phyloP scores from a whole-genome alignment of 2,888 invertebrate genomes.

The Coenonympha arcania region DNA sequence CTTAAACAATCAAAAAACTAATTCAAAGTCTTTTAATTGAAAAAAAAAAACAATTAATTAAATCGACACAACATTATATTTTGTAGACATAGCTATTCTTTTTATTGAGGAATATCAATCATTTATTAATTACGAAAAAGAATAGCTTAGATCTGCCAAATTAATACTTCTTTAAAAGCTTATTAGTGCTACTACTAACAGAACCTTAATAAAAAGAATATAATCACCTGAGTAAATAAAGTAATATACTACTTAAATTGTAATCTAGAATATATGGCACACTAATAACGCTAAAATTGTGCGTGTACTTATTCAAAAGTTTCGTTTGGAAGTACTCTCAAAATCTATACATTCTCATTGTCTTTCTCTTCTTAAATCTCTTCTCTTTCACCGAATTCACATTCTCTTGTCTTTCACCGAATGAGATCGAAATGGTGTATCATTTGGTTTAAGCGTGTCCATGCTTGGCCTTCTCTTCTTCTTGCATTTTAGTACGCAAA shows the following conservation, averaged over 20 bases:
- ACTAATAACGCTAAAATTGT: conserved; percentile 33
- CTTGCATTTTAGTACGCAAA: conserved; percentile 85
- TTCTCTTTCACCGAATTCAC: too few species aligned
- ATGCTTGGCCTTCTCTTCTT: conserved; percentile 66
- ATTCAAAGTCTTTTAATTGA: conserved; percentile 11
- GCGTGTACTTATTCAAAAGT: conserved; percentile 38
- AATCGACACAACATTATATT: too few species aligned
- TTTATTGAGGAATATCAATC: too few species aligned
- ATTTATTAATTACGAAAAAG: too few species aligned
- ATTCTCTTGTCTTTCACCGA: conserved; percentile 26
- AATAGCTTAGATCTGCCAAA: too few species aligned
- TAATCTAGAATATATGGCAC: conserved; percentile 24
- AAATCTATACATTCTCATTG: conserved; percentile 9
- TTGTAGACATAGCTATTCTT: too few species aligned
- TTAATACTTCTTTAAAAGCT: too few species aligned
- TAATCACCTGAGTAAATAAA: conserved; percentile 17
- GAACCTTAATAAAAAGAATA: too few species aligned
- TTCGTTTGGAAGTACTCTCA: conserved; percentile 7
- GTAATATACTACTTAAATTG: neutral
- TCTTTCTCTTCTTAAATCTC: too few species aligned
- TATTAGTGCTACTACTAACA: too few species aligned
- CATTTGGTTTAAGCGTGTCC: conserved; percentile 38
- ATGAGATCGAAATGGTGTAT: conserved; percentile 26
- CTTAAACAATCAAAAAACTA: conserved; percentile 7
- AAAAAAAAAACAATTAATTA: conserved; percentile 18